Evolutionary conservation across 2,888 invertebrate species (phyloP).

Genomic region (Tanypteryx hageni): DNA sequence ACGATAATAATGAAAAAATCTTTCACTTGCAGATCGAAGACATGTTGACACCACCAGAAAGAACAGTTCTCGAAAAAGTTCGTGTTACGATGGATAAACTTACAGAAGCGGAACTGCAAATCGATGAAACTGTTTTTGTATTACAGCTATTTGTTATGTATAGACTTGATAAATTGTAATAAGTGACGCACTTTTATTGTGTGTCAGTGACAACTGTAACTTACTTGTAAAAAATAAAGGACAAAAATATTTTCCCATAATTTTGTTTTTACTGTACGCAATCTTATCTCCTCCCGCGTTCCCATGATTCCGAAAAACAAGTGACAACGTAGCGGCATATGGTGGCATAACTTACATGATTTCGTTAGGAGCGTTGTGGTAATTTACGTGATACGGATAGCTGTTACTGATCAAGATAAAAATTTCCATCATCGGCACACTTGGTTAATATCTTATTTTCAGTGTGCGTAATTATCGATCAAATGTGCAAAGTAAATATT

Average conservation of each 20-base stretch:
- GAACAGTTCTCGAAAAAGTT: slow-evolving; percentile 84
- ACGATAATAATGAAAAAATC: neutral
- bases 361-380: no score
- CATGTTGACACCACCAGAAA: slow-evolving; percentile 91
- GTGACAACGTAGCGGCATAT: neutral
- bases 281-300: neutral
- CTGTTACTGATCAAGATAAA: no score
- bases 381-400: no score
- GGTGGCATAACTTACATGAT: neutral
- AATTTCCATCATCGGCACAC: no score
- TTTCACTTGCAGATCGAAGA: slow-evolving; percentile 84
- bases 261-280: neutral
- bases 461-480: neutral
- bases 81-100: slow-evolving; percentile 86
- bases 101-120: slow-evolving; percentile 85
- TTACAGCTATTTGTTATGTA: slow-evolving; percentile 86
- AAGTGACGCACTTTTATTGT: neutral
- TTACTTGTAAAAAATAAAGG: neutral
- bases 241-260: neutral
- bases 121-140: slow-evolving; percentile 90
- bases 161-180: slow-evolving; percentile 64
- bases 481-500: neutral
- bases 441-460: neutral
- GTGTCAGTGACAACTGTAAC: neutral
- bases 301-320: slow-evolving; percentile 24